Base-by-base conservation (phyloP, 2,797 vertebrate species). In the Leontocebus nigricollis region DNA sequence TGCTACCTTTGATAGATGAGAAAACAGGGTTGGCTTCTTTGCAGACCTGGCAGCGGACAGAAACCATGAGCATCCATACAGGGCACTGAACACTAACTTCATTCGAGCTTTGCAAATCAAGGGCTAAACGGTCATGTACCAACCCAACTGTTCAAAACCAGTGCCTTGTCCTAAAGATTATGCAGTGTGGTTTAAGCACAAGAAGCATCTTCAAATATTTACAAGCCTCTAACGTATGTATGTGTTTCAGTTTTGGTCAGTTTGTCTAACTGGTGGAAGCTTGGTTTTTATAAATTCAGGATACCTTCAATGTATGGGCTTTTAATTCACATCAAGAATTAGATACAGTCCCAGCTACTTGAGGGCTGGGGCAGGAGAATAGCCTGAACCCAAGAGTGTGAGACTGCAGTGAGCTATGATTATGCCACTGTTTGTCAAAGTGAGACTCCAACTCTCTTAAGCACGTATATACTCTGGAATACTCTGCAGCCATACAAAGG, bases 201-300 rank as follows among this genome's bases (percentile, higher is more conserved):
- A 81, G 64, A 75, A 96, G 10, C 17, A 41, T 70, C 73, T 92
- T 97, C 88, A 59, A 81, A 89, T 88, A 88, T 59, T 57, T 73
- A 55, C 33, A 44, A 77, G 27, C 14, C 85, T 88, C 81, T 41
- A n/a, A 72, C 33, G n/a, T 44, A 75, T 12, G 52, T 39, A 7
- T 17, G 36, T 77, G 55, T 41, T 92, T 92, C 44, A 39, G 59
- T 61, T 85, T 95, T 57, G 24, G 13, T 85, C 81, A 77, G 70
- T 41, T 15, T n/a, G 67, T 50, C 70, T 88, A 39, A 41, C 46
- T 27, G 67, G 76, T 61, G 22, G 50, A 30, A 33, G 52, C 80
- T 96, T 46, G 67, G 67, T 57, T 93, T 90, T 88, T 59, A 83
- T 59, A 3, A 88, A 86, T 48, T 57, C 90, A 46, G 72, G 26